phyloP scores from a whole-genome alignment of 2,888 invertebrate species.

The Lasioglossum morio region DNA sequence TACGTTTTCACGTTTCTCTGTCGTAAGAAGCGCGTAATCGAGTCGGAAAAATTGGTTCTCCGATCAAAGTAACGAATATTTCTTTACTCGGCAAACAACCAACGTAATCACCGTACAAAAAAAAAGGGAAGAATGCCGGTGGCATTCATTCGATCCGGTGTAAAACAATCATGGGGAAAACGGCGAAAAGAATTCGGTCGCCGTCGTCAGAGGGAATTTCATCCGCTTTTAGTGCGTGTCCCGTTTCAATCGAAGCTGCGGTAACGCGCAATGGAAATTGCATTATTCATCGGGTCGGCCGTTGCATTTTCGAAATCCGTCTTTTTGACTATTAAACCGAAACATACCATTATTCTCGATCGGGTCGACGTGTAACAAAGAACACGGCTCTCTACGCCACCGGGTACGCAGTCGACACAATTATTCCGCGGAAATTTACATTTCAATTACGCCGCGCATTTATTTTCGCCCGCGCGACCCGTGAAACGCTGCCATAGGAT shows the following conservation, averaged over 20 bases:
- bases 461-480: constrained; percentile 15
- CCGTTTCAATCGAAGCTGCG: background rate
- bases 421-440: constrained; percentile 30
- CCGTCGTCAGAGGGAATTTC: background rate
- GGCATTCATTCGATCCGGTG: background rate
- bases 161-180: background rate
- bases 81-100: background rate
- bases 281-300: constrained; percentile 18
- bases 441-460: constrained; percentile 40
- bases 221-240: background rate
- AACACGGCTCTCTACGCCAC: background rate
- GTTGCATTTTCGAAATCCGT: constrained; percentile 14
- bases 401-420: background rate
- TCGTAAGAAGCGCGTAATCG: background rate
- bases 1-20: background rate
- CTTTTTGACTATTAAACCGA: constrained; percentile 15
- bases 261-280: background rate
- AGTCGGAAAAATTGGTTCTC: background rate
- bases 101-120: background rate
- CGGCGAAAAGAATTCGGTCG: constrained; percentile 6
- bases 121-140: background rate
- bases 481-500: background rate
- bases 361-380: background rate
- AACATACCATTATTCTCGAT: constrained; percentile 18
- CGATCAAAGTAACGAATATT: background rate